Conservation (phyloP, 2,888 invertebrate species). For the Dryocosmus kuriphilus region DNA sequence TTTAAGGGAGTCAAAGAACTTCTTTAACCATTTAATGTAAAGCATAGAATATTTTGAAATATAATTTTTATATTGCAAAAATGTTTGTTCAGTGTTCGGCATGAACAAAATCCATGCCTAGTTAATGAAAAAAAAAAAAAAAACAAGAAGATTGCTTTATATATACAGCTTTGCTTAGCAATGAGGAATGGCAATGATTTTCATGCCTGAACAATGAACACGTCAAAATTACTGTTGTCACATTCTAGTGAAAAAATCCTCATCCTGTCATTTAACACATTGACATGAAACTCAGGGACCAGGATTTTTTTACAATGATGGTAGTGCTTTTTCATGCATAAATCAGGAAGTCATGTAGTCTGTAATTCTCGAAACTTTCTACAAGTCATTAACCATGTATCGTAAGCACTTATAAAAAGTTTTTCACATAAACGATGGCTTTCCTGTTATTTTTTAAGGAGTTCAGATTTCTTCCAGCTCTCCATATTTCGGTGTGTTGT, state of each 20-base stretch:
- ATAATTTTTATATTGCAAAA: not conserved
- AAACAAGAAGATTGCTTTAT: too few species aligned
- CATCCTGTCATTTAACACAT: not conserved
- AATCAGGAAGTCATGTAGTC: not conserved
- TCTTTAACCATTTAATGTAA: not conserved
- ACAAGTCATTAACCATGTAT: not conserved
- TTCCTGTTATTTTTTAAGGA: not conserved
- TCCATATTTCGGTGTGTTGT: not conserved
- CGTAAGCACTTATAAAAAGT: not conserved
- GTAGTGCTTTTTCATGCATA: not conserved
- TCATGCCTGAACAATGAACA: not conserved
- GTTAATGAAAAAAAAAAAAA: too few species aligned
- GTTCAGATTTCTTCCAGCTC: not conserved
- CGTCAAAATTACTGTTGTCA: not conserved
- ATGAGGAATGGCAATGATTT: not conserved
- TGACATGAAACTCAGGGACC: not conserved
- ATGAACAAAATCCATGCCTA: not conserved
- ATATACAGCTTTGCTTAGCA: too few species aligned
- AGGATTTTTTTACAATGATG: not conserved
- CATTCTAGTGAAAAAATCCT: not conserved
- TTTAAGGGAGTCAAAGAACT: too few species aligned
- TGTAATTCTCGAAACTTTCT: not conserved
- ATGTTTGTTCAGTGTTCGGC: not conserved
- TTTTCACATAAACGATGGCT: not conserved
- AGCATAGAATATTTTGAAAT: not conserved